Conservation (phyloP, 2,888 invertebrate genomes). For the Gibbula magus region DNA sequence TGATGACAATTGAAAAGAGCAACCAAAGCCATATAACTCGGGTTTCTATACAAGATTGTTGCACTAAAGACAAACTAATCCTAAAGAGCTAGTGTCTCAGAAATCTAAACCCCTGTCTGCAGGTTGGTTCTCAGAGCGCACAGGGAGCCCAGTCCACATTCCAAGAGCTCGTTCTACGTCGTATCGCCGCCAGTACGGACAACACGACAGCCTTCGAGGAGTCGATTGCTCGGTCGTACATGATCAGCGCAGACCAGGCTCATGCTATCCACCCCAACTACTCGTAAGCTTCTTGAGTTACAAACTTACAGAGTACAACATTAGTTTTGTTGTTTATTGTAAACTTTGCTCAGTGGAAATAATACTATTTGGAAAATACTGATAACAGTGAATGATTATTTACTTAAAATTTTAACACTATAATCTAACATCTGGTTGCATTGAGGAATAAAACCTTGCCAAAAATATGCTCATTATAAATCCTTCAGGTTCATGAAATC, state of each 20-base stretch:
- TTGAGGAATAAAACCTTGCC: too few species aligned
- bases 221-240: constrained; percentile 75
- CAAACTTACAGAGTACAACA: neutral
- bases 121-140: constrained; percentile 77
- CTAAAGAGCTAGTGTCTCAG: neutral
- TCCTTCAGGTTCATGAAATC: neutral
- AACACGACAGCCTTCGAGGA: constrained; percentile 72
- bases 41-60: too few species aligned
- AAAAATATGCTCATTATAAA: too few species aligned
- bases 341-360: neutral
- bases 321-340: neutral
- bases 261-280: constrained; percentile 78
- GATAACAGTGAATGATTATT: too few species aligned
- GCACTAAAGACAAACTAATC: too few species aligned
- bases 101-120: neutral
- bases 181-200: constrained; percentile 63
- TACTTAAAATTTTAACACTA: too few species aligned
- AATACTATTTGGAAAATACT: neutral
- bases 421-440: too few species aligned
- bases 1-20: too few species aligned
- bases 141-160: constrained; percentile 77
- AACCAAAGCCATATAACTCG: too few species aligned
- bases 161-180: constrained; percentile 75
- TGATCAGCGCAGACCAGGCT: constrained; percentile 76
- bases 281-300: constrained; percentile 52